Conservation (phyloP, 2,113 vertebrate genomes). For the Hippolais icterina region DNA sequence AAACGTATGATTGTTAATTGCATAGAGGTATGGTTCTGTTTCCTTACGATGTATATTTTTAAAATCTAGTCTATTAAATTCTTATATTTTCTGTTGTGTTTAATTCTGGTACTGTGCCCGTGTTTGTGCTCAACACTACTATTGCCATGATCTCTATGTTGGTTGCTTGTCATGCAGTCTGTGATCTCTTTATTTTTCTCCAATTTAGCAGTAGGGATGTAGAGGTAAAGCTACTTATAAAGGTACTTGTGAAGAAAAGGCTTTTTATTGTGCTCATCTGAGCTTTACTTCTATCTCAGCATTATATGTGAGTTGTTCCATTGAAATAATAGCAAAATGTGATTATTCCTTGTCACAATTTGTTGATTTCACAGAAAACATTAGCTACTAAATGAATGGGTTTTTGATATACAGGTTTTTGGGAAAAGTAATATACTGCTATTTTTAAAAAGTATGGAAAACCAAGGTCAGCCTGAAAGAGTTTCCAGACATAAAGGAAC, state of each 20-base stretch:
- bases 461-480: neutral
- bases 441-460: neutral
- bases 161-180: neutral
- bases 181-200: neutral
- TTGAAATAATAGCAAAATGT: neutral
- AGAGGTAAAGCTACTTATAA: neutral
- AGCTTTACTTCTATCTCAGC: neutral
- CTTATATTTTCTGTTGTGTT: neutral
- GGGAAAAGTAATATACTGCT: neutral
- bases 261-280: neutral
- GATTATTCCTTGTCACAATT: neutral
- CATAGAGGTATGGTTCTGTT: neutral
- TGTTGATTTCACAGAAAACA: neutral
- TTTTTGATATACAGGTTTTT: neutral
- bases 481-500: neutral
- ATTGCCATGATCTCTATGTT: neutral
- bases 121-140: neutral
- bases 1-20: neutral
- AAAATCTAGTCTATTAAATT: neutral
- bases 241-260: neutral
- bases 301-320: neutral
- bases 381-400: neutral
- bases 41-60: neutral
- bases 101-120: fast-evolving
- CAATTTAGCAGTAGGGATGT: neutral